A percentile compares a stretch with the other conserved stretches of the same genome.
Evolutionary conservation across 1,140 invertebrate genomes (phyloP).

Genomic region (Dreissena rostriformis): DNA sequence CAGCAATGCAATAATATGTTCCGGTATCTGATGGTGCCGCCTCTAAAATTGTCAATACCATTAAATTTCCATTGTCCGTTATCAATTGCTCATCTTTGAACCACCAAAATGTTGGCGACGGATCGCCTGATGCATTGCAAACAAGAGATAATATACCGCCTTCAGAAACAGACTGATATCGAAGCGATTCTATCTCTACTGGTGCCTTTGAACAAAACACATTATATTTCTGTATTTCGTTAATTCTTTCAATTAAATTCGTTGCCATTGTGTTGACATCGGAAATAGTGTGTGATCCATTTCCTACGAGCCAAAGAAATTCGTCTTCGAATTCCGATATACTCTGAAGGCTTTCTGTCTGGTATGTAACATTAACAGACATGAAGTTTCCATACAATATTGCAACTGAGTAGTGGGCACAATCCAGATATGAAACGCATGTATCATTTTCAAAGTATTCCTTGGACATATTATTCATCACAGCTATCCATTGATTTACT

Average conservation of each 20-base stretch:
- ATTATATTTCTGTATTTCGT: background rate
- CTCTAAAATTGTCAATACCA: no score
- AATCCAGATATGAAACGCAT: constrained; percentile 22
- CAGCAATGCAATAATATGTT: no score
- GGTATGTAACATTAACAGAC: background rate
- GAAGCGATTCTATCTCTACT: background rate
- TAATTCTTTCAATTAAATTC: background rate
- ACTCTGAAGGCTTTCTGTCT: background rate
- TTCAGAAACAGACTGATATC: background rate
- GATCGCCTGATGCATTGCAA: constrained; percentile 1
- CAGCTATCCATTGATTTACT: background rate
- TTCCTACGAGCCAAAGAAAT: constrained; percentile 12
- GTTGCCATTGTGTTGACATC: background rate
- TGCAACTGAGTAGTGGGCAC: constrained; percentile 3
- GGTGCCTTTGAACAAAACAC: constrained; percentile 25
- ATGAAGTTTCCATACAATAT: constrained; percentile 9
- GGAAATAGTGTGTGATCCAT: constrained; percentile 1
- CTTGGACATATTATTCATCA: constrained; percentile 13
- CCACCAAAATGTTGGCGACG: background rate
- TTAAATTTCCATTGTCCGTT: no score
- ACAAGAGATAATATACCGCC: background rate
- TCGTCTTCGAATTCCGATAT: constrained; percentile 1
- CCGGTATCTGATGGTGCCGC: no score
- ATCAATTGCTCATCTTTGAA: constrained; percentile 12
- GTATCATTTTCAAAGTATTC: constrained; percentile 1